Base-by-base conservation (phyloP, 1,140 invertebrate genomes). In the Samia ricini region DNA sequence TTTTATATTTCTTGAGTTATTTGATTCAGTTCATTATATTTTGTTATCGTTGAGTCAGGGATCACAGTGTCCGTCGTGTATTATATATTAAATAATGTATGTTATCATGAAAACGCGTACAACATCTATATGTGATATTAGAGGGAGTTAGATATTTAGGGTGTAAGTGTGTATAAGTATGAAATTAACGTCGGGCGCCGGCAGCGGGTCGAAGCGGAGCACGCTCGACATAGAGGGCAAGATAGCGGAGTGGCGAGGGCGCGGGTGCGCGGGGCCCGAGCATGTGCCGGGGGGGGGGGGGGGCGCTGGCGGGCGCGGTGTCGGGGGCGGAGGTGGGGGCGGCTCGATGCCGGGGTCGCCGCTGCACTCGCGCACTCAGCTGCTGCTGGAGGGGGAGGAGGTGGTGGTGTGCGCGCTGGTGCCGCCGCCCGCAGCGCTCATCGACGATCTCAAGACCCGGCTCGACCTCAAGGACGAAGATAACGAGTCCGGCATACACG, bases 211-310 rank as follows among this genome's bases (percentile, higher is more conserved):
- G 29, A 89, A 89, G 75, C 80, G 86, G 62, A 88, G 84, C 81
- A 89, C 86, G 64, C 79, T 89, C 50, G 86, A 89, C 80, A 87
- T 89, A 81, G 86, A 89, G 76, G 86, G 84, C 61, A 89, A 89
- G 81, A 84, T 89, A 60, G 84, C 83, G 52, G 80, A 85, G 78
- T 33, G 55, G 67, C 36, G 24, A 68, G 23, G 64, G 68, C 51
- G 42, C 60, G 48, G 51, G 29, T 42, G 21, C 55, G 26, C n/a
- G 22, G 12, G 22, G 12, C 51, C 2, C 36, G 36, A 10, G 60
- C 20, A 50, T 23, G 18, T n/a, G 2, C 36, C 36, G 2, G 10
- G 2, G 2, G 52, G 22, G 23, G 33, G 63, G 24, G 49, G 56
- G 21, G 22, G 66, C 33, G 55, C n/a, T n/a, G 52, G 22, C 23